Evolutionary conservation across 2,797 vertebrate species (phyloP).

Genomic region (Coregonus ussuriensis): DNA sequence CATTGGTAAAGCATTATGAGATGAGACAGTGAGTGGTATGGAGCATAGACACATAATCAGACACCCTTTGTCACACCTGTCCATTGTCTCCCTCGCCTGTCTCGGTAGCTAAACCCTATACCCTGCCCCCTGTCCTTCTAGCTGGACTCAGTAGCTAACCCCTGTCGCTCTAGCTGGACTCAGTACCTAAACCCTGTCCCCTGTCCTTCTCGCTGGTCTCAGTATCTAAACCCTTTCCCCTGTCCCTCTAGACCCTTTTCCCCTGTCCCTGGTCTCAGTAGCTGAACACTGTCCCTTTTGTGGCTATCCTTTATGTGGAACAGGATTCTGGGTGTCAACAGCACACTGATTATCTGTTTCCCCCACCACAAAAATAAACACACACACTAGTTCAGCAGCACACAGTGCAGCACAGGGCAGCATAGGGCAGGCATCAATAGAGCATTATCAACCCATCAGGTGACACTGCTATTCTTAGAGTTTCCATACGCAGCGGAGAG

Average conservation of each 20-base stretch:
- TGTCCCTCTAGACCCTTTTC: conserved; percentile 14
- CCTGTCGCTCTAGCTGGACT: conserved; percentile 23
- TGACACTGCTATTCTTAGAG: conserved; percentile 77
- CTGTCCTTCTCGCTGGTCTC: background rate
- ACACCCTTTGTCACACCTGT: background rate
- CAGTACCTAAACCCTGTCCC: conserved; percentile 11
- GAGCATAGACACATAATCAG: background rate
- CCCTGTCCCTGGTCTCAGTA: background rate
- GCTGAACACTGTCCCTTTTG: conserved; percentile 32
- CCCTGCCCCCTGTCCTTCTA: conserved; percentile 7
- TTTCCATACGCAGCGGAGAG: conserved; percentile 59
- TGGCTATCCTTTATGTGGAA: conserved; percentile 52
- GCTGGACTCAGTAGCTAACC: conserved; percentile 34
- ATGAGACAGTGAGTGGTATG: background rate
- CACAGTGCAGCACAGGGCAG: conserved; percentile 35
- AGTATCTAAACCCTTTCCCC: conserved; percentile 18
- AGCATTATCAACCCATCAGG: conserved; percentile 71
- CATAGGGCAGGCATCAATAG: conserved; percentile 65
- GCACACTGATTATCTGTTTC: conserved; percentile 45
- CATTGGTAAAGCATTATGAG: background rate
- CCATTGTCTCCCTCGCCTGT: background rate
- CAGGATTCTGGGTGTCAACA: conserved; percentile 57
- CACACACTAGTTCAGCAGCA: conserved; percentile 32
- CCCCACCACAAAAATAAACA: conserved; percentile 32
- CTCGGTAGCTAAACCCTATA: conserved; percentile 11